Base-by-base conservation (phyloP, 2,113 vertebrate genomes). In the Sceloporus undulatus region DNA sequence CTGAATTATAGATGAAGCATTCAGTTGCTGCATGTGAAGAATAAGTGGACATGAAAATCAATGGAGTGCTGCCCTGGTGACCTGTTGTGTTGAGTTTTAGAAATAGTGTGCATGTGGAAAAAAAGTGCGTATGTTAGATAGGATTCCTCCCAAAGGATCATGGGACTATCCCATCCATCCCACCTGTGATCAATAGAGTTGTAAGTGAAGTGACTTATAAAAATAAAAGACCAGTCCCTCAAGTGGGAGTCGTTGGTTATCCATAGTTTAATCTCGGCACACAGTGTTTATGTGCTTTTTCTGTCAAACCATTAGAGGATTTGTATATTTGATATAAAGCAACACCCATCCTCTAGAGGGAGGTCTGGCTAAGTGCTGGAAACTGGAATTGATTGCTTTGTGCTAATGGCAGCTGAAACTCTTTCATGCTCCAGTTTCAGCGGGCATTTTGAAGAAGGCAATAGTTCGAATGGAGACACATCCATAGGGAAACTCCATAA, bases 41-140 rank as follows among this genome's bases (percentile, higher is more conserved):
- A 94, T 93, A 93, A 92, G 79, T 92, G 94, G 95, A 95, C 94
- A 84, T 0, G 81, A 95, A 96, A n/a, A 95, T 96, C 96, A 95
- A 94, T 96, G 95, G 89, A 91, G 86, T 19, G 68, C 90, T 95
- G 94, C 94, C 95, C 96, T 77, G 84, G 91, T 95, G 94, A 96
- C 94, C 96, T 89, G 95, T 95, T 95, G 92, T 91, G 62, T 94
- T 92, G 93, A 94, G 94, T 94, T 96, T 96, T 93, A 94, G 96
- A 95, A 96, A 95, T 94, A 94, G 93, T 94, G 91, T 94, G 95
- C 90, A 11, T 25, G n/a, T 93, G 87, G 91, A 94, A 89, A 90
- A 95, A 96, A 93, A 95, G 94, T 93, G 90, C 87, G 90, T 85
- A 88, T 88, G 91, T 92, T 88, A 95, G 94, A 93, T 94, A 94